A percentile compares a stretch with the other conserved stretches of the same genome.
Conservation (phyloP, 2,888 invertebrate species). For the Drosophila robusta region DNA sequence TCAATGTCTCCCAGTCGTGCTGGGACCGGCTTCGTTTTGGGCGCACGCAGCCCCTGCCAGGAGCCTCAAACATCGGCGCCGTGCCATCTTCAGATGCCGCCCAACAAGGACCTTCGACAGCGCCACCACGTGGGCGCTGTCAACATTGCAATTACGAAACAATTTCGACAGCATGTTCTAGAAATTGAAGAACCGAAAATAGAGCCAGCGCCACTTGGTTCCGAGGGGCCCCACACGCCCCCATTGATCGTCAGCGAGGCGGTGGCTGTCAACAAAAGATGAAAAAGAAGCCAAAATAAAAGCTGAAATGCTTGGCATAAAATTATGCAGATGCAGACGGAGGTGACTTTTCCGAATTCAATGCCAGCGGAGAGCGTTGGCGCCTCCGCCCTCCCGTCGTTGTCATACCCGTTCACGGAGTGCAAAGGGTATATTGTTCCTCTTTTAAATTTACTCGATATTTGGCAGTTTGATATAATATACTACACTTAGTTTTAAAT, state of each 20-base stretch:
- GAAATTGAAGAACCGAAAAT: constrained; percentile 62
- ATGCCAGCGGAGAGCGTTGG: constrained; percentile 44
- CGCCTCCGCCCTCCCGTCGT: too few relatives aligned
- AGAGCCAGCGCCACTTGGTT: constrained; percentile 21
- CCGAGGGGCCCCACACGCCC: constrained; percentile 7
- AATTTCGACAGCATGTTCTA: constrained; percentile 76
- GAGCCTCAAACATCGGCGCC: too few relatives aligned
- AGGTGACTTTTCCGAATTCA: constrained; percentile 50
- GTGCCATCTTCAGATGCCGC: neutral
- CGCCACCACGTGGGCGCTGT: constrained; percentile 55
- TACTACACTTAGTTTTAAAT: too few relatives aligned
- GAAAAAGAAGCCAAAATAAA: constrained; percentile 52
- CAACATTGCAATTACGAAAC: constrained; percentile 79
- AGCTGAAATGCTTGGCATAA: constrained; percentile 74
- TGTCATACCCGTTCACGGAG: too few relatives aligned
- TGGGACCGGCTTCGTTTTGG: too few relatives aligned
- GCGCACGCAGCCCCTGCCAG: too few relatives aligned
- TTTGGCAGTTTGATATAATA: too few relatives aligned
- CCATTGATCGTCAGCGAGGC: constrained; percentile 52
- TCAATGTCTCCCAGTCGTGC: too few relatives aligned
- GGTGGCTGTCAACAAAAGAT: constrained; percentile 69
- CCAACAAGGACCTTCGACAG: constrained; percentile 30
- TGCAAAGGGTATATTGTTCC: too few relatives aligned
- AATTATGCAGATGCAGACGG: constrained; percentile 66
- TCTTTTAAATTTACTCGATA: too few relatives aligned